Conservation (phyloP, 2,113 vertebrate genomes). For the Proterorhinus semilunaris region DNA sequence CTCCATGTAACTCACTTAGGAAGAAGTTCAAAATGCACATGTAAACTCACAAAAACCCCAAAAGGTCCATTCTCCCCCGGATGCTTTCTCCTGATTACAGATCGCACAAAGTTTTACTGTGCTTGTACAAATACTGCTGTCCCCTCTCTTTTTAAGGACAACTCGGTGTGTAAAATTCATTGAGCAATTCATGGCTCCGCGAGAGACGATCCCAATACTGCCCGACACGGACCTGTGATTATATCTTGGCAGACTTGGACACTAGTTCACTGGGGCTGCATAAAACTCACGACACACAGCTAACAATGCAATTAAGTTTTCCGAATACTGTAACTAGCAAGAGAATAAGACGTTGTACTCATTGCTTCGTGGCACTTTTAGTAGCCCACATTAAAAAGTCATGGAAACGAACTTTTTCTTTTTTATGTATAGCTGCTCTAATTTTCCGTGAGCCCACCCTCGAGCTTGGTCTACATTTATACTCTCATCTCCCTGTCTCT, state of each 20-base stretch:
- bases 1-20: too few relatives aligned
- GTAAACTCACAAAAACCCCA: too few relatives aligned
- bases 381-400: neutral
- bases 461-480: neutral
- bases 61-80: neutral
- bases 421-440: neutral
- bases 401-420: neutral
- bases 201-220: conserved; percentile 18
- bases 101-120: neutral
- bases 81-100: neutral
- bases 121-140: neutral
- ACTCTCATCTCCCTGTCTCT: conserved; percentile 5
- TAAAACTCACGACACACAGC: neutral
- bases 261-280: neutral
- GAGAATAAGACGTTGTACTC: neutral
- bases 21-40: too few relatives aligned
- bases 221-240: conserved; percentile 1
- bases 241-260: conserved; percentile 10
- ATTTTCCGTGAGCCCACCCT: neutral
- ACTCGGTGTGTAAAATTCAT: conserved; percentile 31
- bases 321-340: neutral
- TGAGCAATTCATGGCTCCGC: conserved; percentile 23
- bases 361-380: neutral
- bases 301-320: neutral
- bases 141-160: conserved; percentile 12